Evolutionary conservation across 2,888 invertebrate species (phyloP).

Genomic region (Tinea semifulvella): DNA sequence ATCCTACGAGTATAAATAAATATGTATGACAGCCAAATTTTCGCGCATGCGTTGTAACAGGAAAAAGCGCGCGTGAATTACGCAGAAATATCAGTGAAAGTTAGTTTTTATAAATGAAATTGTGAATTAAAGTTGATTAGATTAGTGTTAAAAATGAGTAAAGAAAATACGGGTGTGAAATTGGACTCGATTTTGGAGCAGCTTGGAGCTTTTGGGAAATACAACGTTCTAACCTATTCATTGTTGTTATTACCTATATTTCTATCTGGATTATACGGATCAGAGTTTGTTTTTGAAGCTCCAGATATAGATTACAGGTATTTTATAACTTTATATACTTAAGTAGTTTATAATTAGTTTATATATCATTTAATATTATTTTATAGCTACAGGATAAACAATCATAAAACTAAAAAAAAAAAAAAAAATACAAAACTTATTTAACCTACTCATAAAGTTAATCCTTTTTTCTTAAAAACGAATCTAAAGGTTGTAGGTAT

Average conservation of each 20-base stretch:
- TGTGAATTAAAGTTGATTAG: neutral
- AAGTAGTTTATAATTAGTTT: too few species aligned
- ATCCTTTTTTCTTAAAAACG: too few species aligned
- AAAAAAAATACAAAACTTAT: too few species aligned
- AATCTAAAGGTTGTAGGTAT: too few species aligned
- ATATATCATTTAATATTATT: neutral
- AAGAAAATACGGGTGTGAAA: slow-evolving; percentile 28
- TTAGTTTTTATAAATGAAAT: neutral
- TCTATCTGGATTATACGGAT: slow-evolving; percentile 55
- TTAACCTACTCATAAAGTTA: too few species aligned
- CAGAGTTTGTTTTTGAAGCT: slow-evolving; percentile 53
- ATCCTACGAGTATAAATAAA: neutral
- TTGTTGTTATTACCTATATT: slow-evolving; percentile 47
- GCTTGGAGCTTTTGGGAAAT: slow-evolving; percentile 51
- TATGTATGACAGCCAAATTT: neutral
- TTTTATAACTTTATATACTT: neutral
- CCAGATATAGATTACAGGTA: slow-evolving; percentile 48
- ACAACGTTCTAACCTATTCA: slow-evolving; percentile 50
- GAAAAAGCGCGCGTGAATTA: slow-evolving; percentile 8
- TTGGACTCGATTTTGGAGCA: slow-evolving; percentile 43
- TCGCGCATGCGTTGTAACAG: neutral
- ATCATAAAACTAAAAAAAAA: too few species aligned
- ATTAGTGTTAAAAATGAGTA: slow-evolving; percentile 29
- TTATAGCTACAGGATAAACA: too few species aligned
- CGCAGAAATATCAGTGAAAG: neutral